Percentiles rank a stretch among this genome's conserved stretches.
Evolutionary conservation across 2,797 vertebrate species (phyloP).

Genomic region (Platyrinchus mystaceus): DNA sequence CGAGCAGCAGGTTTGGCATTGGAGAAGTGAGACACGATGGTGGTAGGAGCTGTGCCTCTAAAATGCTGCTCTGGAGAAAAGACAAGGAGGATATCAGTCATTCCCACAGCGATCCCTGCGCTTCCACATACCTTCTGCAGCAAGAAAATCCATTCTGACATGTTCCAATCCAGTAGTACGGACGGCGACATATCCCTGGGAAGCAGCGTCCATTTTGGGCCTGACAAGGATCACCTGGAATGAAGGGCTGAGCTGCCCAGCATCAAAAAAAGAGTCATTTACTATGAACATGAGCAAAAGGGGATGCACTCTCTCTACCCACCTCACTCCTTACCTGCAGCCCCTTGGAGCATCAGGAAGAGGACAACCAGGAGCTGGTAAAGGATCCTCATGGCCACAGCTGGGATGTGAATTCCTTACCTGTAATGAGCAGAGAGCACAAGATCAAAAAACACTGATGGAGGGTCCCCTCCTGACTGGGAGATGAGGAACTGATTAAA

Average conservation of each 20-base stretch:
- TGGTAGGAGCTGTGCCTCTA: not conserved
- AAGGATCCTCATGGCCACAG: constrained; percentile 25
- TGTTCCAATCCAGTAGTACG: not conserved
- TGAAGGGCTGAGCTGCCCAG: not conserved
- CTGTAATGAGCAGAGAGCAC: not conserved
- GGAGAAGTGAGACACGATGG: not conserved
- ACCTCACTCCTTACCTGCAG: not conserved
- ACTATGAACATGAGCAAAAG: not conserved
- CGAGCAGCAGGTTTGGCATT: not conserved
- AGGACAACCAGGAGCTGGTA: not conserved
- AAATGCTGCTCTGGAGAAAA: not conserved
- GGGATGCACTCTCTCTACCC: not conserved
- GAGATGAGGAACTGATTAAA: not conserved
- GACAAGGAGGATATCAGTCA: not conserved
- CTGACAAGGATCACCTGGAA: rapidly evolving
- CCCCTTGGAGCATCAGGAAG: not conserved
- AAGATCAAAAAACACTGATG: not conserved
- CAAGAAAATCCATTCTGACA: not conserved
- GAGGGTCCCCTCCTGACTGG: not conserved
- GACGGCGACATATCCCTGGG: not conserved
- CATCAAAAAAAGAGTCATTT: not conserved
- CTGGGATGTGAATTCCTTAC: not conserved
- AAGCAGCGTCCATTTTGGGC: rapidly evolving
- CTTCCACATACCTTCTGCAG: not conserved
- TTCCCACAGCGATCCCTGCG: not conserved